These are phyloP conservation scores for Perccottus glenii DNA, from an alignment of 2,113 vertebrate species.

Conservation along the genomic window DNA sequence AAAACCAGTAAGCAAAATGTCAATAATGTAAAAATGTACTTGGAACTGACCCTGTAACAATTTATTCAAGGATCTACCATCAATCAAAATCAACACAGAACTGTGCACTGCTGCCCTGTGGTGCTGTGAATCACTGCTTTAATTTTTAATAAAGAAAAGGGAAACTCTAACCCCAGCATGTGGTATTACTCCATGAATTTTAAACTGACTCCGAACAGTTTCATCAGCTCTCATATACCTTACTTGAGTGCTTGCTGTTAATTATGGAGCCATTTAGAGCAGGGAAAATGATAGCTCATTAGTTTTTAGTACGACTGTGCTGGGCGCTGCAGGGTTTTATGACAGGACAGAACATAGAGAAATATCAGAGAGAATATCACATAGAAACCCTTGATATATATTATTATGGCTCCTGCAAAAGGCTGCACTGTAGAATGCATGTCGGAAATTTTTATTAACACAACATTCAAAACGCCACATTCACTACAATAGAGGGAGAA, in stretches of 20 bases:
- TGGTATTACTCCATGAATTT: constrained; percentile 48
- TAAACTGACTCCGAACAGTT: constrained; percentile 34
- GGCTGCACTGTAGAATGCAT: constrained; percentile 48
- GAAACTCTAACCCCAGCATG: constrained; percentile 25
- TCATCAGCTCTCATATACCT: constrained; percentile 56
- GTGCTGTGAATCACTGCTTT: constrained; percentile 18
- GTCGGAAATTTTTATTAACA: constrained; percentile 23
- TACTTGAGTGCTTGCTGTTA: constrained; percentile 67
- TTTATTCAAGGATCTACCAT: constrained; percentile 31
- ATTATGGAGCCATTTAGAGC: constrained; percentile 69
- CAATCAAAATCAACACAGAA: constrained; percentile 43
- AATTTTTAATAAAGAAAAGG: constrained; percentile 24
- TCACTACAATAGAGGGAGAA: constrained; percentile 33
- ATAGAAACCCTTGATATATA: constrained; percentile 42
- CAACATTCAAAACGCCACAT: constrained; percentile 46
- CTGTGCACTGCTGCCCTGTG: constrained; percentile 20
- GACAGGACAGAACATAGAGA: constrained; percentile 49
- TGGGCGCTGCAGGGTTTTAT: constrained; percentile 48
- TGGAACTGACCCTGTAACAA: constrained; percentile 25
- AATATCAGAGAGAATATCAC: constrained; percentile 52
- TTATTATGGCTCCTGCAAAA: constrained; percentile 48
- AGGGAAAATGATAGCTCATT: constrained; percentile 69
- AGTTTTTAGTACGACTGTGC: constrained; percentile 66
- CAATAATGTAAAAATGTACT: constrained; percentile 43
- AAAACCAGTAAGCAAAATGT: constrained; percentile 49